These are phyloP conservation scores for Huso huso DNA, from an alignment of 2,797 vertebrate genomes.

Conservation along the genomic window DNA sequence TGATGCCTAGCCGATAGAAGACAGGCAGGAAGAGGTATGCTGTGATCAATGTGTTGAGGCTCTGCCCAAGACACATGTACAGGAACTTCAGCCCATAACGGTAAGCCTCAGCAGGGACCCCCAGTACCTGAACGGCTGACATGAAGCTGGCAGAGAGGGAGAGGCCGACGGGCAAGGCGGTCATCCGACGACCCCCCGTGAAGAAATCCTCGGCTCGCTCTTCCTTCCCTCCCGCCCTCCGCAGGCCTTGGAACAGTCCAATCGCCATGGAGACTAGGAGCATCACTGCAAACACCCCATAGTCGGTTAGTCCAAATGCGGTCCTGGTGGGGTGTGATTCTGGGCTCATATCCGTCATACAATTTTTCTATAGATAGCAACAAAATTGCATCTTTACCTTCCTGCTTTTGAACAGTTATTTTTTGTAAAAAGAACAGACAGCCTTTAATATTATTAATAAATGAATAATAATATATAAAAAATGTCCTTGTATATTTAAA, in stretches of 20 bases:
- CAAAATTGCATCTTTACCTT: neutral
- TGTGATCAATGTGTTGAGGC: constrained; percentile 72
- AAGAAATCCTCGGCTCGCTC: constrained; percentile 73
- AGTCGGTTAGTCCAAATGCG: constrained; percentile 73
- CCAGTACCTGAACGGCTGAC: constrained; percentile 90
- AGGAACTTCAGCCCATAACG: constrained; percentile 85
- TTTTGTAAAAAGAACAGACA: neutral
- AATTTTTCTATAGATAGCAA: neutral
- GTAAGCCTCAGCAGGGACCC: constrained; percentile 77
- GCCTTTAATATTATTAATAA: neutral
- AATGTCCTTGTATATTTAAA: too few relatives aligned
- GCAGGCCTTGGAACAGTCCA: constrained; percentile 75
- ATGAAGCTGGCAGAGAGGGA: constrained; percentile 95
- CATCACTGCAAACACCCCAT: constrained; percentile 76
- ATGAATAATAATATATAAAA: too few relatives aligned
- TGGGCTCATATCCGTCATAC: too few relatives aligned
- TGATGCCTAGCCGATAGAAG: constrained; percentile 83
- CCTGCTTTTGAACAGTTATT: neutral
- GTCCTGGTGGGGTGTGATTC: constrained; percentile 11
- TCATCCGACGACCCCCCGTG: constrained; percentile 72
- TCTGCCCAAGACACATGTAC: constrained; percentile 87
- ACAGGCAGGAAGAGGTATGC: constrained; percentile 78
- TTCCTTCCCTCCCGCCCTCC: constrained; percentile 39
- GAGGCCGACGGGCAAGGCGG: constrained; percentile 78
- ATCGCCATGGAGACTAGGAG: constrained; percentile 73